Evolutionary conservation across 2,113 vertebrate genomes (phyloP).

Genomic region (Talpa occidentalis): DNA sequence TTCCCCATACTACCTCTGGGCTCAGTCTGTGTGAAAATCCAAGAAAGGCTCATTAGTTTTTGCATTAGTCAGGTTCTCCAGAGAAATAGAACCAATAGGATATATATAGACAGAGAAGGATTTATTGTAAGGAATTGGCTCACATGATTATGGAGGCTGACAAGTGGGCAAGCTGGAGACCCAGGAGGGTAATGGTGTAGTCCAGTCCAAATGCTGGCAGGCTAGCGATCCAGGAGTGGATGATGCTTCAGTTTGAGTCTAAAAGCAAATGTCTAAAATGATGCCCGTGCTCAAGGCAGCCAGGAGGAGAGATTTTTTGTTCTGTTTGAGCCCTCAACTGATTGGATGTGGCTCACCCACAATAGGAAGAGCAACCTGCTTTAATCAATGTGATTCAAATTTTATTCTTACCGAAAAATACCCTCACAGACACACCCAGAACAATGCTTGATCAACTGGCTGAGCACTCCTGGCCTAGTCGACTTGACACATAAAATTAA

Average conservation of each 20-base stretch:
- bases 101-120: background rate
- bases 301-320: background rate
- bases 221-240: background rate
- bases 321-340: background rate
- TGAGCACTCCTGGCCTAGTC: background rate
- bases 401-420: background rate
- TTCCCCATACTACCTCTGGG: conserved; percentile 49
- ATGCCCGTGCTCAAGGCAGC: background rate
- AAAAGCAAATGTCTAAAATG: background rate
- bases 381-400: conserved; percentile 7
- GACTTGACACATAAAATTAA: background rate
- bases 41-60: conserved; percentile 68
- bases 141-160: background rate
- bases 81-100: conserved; percentile 25
- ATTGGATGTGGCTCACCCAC: background rate
- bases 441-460: background rate
- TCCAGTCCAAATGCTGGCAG: background rate
- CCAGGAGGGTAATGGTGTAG: background rate
- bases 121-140: conserved; percentile 31
- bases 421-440: background rate
- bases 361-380: background rate
- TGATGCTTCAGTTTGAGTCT: background rate
- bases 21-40: conserved; percentile 52
- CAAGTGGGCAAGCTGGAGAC: background rate
- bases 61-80: conserved; percentile 40